Conservation (phyloP, 1,140 invertebrate genomes). For the Anadara kagoshimensis region DNA sequence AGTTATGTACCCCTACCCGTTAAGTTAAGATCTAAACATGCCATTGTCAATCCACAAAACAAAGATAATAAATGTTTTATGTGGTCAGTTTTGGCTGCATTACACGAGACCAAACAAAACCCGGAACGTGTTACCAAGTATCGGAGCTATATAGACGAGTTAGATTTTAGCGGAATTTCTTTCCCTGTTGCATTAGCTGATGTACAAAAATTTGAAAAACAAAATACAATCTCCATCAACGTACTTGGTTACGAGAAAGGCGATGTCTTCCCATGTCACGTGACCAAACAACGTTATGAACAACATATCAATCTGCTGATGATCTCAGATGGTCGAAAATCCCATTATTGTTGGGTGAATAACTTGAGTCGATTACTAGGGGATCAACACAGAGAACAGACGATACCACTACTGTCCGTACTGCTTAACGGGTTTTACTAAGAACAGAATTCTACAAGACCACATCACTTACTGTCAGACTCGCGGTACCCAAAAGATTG, state of each 20-base stretch:
- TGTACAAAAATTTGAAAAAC: slow-evolving; percentile 32
- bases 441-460: too few species aligned
- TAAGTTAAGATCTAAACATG: slow-evolving; percentile 23
- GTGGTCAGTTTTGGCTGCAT: too few species aligned
- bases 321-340: slow-evolving; percentile 26
- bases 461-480: too few species aligned
- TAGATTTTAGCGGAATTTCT: too few species aligned
- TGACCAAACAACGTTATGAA: slow-evolving; percentile 10
- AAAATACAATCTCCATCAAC: slow-evolving; percentile 34
- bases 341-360: slow-evolving; percentile 33
- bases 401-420: too few species aligned
- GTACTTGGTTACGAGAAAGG: slow-evolving; percentile 31
- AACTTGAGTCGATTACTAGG: slow-evolving; percentile 9
- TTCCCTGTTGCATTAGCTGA: slow-evolving; percentile 22
- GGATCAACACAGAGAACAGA: background rate
- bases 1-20: slow-evolving; percentile 29
- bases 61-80: too few species aligned
- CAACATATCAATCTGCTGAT: too few species aligned
- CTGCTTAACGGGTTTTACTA: too few species aligned
- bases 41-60: slow-evolving; percentile 31
- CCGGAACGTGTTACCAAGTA: too few species aligned
- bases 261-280: slow-evolving; percentile 14
- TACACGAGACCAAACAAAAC: too few species aligned
- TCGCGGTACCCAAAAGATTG: too few species aligned
- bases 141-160: too few species aligned